Evolutionary conservation across 2,888 invertebrate species (phyloP), one percentile per base, ranked within the genome.

Genomic region (Tupiocoris notatus): DNA sequence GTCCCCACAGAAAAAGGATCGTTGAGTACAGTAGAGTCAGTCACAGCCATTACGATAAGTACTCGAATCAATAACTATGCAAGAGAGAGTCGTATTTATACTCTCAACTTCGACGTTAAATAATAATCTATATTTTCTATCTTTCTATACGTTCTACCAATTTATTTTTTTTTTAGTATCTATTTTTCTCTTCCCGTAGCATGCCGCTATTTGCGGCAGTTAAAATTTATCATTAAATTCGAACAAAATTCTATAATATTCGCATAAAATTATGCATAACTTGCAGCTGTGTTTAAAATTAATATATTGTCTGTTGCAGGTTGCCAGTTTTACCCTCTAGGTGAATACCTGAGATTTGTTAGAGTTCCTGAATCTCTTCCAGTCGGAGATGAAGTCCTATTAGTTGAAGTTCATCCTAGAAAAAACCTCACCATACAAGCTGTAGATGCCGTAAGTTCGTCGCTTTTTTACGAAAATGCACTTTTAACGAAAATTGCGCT

Each of bases 321-420:
- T 83, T 94, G 94, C 83, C 92, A 92, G 83, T 94, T 94, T 85
- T 92, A 93, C 82, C 93, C 93, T 6, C 86, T 89, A 1, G 92
- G 92, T 54, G 94, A 94, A 84, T 94, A 93, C 81, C 86, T 94
- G 79, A 89, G 93, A 81, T 94, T 94, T 82, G 92, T 94, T 77
- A 88, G 94, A 80, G 90, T 94, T 79, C 92, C 93, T 3, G 94
- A 94, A 84, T 92, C 93, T 83, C 85, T 93, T 3, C 86, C 86
- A 77, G 89, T 92, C 0, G 94, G 93, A 12, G 90, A 90, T 73
- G 92, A 93, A 83, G 90, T 94, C 12, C 86, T 94, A 23, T 87
- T 88, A 79, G 87, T 94, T 3, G 91, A 93, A 85, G 94, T 94
- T n/a, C 91, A 92, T 86, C 94, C 94, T 3, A 89, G 93, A 83